Percentiles rank a stretch among this genome's conserved stretches.
Evolutionary conservation across 2,888 invertebrate species (phyloP).

Genomic region (Gortyna flavago): DNA sequence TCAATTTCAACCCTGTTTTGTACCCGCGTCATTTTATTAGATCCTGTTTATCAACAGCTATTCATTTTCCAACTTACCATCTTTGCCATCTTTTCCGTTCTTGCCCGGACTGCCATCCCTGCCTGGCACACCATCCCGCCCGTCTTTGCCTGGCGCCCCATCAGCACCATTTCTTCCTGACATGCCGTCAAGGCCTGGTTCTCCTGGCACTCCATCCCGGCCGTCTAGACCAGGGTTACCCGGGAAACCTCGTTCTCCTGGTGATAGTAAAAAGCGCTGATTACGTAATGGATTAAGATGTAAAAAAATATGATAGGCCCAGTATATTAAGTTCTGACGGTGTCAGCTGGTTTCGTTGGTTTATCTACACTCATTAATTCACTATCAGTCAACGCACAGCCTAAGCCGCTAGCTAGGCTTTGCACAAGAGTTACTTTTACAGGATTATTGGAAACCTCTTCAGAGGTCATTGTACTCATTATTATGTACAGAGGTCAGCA

Average conservation of each 20-base stretch:
- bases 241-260: slow-evolving; percentile 92
- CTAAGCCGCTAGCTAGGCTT: not conserved
- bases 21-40: not conserved
- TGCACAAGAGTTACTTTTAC: not conserved
- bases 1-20: not conserved
- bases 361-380: not conserved
- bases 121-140: slow-evolving; percentile 92
- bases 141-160: slow-evolving; percentile 94
- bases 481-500: too few relatives aligned
- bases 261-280: not conserved
- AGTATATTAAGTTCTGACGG: not conserved
- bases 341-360: not conserved
- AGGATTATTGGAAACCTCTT: too few relatives aligned
- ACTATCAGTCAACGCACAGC: not conserved
- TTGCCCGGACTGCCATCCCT: slow-evolving; percentile 93
- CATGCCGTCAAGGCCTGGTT: slow-evolving; percentile 96
- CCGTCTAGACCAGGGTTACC: slow-evolving; percentile 95
- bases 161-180: slow-evolving; percentile 96
- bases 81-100: slow-evolving; percentile 87
- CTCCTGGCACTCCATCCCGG: slow-evolving; percentile 96
- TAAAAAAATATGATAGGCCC: not conserved
- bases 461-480: too few relatives aligned
- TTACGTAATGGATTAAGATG: not conserved
- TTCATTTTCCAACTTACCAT: slow-evolving; percentile 71
- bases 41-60: not conserved